Percentiles rank a stretch among this genome's conserved stretches.
phyloP scores from a whole-genome alignment of 2,888 invertebrate species.

The Hedychridium roseum region DNA sequence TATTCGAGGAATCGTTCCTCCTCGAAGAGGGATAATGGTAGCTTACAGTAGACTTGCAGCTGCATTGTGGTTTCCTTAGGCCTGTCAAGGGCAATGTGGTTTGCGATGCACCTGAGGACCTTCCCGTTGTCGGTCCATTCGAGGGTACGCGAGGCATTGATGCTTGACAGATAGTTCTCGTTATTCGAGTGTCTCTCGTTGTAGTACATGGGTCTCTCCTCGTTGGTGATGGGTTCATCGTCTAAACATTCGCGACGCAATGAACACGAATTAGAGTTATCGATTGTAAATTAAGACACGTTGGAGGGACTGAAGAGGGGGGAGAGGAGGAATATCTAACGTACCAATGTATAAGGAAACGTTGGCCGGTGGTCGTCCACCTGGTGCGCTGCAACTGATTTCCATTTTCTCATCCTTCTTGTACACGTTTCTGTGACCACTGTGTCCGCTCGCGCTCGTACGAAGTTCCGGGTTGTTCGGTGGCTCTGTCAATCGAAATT shows the following conservation, averaged over 20 bases:
- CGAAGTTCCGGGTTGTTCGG: slow-evolving; percentile 65
- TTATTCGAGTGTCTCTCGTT: slow-evolving; percentile 66
- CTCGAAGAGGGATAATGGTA: not conserved
- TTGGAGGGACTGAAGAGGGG: no score
- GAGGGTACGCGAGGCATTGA: slow-evolving; percentile 72
- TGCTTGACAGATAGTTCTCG: slow-evolving; percentile 71
- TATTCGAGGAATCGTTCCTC: not conserved
- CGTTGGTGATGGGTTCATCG: slow-evolving; percentile 70
- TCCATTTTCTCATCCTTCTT: slow-evolving; percentile 71
- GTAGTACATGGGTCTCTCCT: slow-evolving; percentile 67
- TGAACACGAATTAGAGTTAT: no score
- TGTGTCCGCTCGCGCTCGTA: slow-evolving; percentile 55
- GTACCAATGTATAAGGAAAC: slow-evolving; percentile 78
- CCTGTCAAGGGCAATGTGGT: slow-evolving; percentile 70
- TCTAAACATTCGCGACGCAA: no score
- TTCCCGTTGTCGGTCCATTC: slow-evolving; percentile 73
- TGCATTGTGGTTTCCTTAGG: slow-evolving; percentile 59
- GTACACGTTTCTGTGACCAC: slow-evolving; percentile 64
- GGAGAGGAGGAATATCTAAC: slow-evolving; percentile 24
- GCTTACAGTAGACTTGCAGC: slow-evolving; percentile 72
- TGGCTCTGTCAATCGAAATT: slow-evolving; percentile 61
- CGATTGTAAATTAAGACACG: no score
- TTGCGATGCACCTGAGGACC: slow-evolving; percentile 72
- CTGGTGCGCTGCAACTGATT: slow-evolving; percentile 74
- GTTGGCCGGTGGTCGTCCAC: slow-evolving; percentile 79